Base-by-base conservation (phyloP, 2,888 invertebrate genomes). In the Drosophila atripex region DNA sequence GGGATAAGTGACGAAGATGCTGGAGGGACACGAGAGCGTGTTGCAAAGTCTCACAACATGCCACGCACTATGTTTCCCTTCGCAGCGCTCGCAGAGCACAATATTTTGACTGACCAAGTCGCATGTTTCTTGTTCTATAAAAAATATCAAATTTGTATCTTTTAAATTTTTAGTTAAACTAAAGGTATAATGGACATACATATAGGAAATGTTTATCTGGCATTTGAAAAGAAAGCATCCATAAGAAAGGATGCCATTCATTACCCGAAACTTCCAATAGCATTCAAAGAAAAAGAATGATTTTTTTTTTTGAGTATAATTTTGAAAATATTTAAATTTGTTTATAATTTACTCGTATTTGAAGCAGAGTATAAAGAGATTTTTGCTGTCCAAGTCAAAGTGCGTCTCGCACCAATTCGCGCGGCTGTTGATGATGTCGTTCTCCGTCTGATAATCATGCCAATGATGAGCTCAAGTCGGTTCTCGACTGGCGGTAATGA, bases 341-440 rank as follows among this genome's bases (percentile, higher is more conserved):
- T 11, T 7, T 4, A 7, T n/a, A 43, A 35, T 23, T 23, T 23
- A 23, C 25, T 8, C 50, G 3, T 1, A n/a, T 64, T 46, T 8
- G 1, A 0, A 12, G 16, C 12, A 63, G 53, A 35, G 38, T 63
- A 64, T 64, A 32, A 75, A 71, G 61, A 80, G 78, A 70, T 53
- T 76, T 76, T 72, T 77, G 54, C 73, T 78, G 80, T 73, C 68
- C 71, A 75, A 84, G 84, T 86, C 87, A 86, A 84, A 84, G 85
- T 84, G 84, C 84, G 87, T 85, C 78, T 85, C 82, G 87, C 84
- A 82, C 85, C 87, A 84, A 76, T 86, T 84, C 85, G 63, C 78
- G 63, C 59, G 51, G 28, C 50, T 68, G 73, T 50, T 83, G 80
- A 80, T 84, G 85, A 82, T 86, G 79, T 79, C 71, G 82, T 80